Evolutionary conservation across 1,140 invertebrate species (phyloP).

Genomic region (Drosophila bocki): DNA sequence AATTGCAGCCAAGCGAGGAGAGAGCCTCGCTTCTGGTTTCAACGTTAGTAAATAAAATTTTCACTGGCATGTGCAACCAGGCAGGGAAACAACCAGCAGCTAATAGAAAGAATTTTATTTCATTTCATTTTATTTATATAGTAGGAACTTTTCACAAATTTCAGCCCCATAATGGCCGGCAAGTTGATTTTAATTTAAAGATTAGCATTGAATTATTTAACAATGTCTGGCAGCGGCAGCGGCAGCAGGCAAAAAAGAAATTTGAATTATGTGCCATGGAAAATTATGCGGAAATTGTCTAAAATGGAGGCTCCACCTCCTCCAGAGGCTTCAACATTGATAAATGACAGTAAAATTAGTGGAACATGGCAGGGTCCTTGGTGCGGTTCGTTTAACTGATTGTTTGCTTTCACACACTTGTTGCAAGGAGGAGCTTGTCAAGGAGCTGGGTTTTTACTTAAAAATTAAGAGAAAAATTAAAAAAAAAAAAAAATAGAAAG

Average conservation of each 20-base stretch:
- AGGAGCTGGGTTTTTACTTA: neutral
- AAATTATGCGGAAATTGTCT: constrained; percentile 59
- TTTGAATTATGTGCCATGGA: constrained; percentile 75
- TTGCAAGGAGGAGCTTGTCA: constrained; percentile 27
- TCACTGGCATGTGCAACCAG: constrained; percentile 52
- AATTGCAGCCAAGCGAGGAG: constrained; percentile 23
- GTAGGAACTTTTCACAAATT: constrained; percentile 35
- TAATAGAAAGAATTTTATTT: constrained; percentile 20
- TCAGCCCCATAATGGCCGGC: constrained; percentile 30
- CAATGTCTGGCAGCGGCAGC: constrained; percentile 18
- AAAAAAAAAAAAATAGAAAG: no score
- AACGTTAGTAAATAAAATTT: constrained; percentile 74
- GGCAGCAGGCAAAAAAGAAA: constrained; percentile 45
- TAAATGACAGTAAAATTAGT: constrained; percentile 70
- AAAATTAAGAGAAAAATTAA: no score
- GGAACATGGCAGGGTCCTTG: constrained; percentile 39
- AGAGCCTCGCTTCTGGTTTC: constrained; percentile 21
- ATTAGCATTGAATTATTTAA: constrained; percentile 81
- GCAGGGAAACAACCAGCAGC: constrained; percentile 11
- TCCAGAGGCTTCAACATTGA: constrained; percentile 32
- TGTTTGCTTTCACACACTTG: constrained; percentile 46
- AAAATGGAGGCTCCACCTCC: neutral
- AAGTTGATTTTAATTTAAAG: constrained; percentile 81
- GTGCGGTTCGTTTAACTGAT: constrained; percentile 31
- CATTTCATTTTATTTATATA: constrained; percentile 33